Conservation (phyloP, 1,140 invertebrate genomes). For the Nephila pilipes region DNA sequence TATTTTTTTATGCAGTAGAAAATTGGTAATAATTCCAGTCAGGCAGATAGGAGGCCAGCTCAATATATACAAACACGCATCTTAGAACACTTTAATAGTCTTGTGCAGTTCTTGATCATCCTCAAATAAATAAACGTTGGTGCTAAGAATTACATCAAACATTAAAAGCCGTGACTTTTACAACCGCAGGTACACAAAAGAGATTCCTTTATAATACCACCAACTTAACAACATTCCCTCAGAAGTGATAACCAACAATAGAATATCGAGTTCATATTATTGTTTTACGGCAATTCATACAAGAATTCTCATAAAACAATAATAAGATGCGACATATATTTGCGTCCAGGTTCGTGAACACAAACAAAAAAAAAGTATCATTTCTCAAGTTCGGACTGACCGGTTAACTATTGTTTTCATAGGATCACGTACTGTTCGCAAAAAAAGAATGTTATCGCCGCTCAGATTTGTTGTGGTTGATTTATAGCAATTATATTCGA, state of each 20-base stretch:
- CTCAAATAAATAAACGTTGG: too few species aligned
- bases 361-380: not conserved
- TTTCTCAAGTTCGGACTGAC: not conserved
- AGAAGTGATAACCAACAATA: not conserved
- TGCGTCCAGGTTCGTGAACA: not conserved
- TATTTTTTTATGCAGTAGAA: too few species aligned
- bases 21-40: too few species aligned
- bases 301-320: not conserved
- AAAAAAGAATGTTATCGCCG: too few species aligned
- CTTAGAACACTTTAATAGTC: too few species aligned
- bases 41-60: too few species aligned
- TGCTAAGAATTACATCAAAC: too few species aligned
- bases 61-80: too few species aligned
- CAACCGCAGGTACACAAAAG: too few species aligned
- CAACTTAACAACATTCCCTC: not conserved
- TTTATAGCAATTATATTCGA: not conserved
- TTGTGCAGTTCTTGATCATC: too few species aligned
- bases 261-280: not conserved
- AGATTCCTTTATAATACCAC: not conserved
- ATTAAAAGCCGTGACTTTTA: too few species aligned
- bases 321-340: not conserved
- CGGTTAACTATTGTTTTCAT: constrained; percentile 4
- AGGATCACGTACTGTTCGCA: not conserved
- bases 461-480: not conserved
- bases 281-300: too few species aligned